Evolutionary conservation across 23 tunicate species (phyloP).

Genomic region (Ascidia mentula): DNA sequence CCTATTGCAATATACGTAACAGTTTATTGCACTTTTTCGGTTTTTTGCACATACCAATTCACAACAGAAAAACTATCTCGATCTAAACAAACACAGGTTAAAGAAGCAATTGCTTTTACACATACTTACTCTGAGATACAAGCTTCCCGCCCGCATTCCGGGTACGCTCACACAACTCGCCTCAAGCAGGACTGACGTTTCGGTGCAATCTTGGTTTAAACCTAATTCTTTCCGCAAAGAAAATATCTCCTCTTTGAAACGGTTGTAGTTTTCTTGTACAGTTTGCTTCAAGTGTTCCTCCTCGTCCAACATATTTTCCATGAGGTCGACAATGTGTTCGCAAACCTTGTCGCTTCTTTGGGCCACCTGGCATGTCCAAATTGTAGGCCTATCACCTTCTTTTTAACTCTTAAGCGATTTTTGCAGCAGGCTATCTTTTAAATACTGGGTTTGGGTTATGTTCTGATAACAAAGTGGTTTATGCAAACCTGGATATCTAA

Average conservation of each 20-base stretch:
- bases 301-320: background rate
- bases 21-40: too few relatives aligned
- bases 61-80: too few relatives aligned
- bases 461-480: too few relatives aligned
- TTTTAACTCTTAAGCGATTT: too few relatives aligned
- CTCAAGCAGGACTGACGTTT: background rate
- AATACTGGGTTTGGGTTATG: too few relatives aligned
- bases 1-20: background rate
- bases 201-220: background rate
- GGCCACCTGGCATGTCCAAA: background rate
- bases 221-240: background rate
- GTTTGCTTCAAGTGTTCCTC: background rate
- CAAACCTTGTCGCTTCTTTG: background rate
- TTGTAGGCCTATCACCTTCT: too few relatives aligned
- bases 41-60: too few relatives aligned
- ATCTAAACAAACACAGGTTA: too few relatives aligned
- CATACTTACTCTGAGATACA: background rate
- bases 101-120: too few relatives aligned
- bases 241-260: background rate
- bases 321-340: background rate
- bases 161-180: background rate
- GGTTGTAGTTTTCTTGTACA: background rate
- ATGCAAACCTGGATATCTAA: too few relatives aligned
- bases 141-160: background rate
- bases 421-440: too few relatives aligned